A percentile compares a stretch with the other conserved stretches of the same genome.
Evolutionary conservation across 1,140 invertebrate species (phyloP).

Genomic region (Lethrus apterus): DNA sequence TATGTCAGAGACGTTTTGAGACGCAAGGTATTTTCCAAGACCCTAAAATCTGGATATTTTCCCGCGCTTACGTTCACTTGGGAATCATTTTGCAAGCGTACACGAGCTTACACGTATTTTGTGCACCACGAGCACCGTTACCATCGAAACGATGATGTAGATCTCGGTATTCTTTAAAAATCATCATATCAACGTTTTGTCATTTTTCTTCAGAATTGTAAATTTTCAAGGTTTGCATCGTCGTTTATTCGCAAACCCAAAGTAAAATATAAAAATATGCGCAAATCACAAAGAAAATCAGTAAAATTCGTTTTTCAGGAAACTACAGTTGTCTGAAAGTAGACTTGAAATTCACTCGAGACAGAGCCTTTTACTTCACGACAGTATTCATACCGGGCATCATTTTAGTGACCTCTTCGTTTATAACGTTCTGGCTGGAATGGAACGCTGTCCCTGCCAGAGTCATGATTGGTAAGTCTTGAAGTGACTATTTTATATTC

Average conservation of each 20-base stretch:
- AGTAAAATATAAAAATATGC: slow-evolving; percentile 9
- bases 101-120: no score
- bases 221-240: no score
- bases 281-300: slow-evolving; percentile 1
- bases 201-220: no score
- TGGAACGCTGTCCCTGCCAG: slow-evolving; percentile 92
- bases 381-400: slow-evolving; percentile 94
- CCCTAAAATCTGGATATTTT: neutral
- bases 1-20: slow-evolving; percentile 68
- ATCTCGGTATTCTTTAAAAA: no score
- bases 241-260: no score
- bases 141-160: no score
- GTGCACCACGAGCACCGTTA: no score
- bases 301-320: slow-evolving; percentile 52
- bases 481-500: no score
- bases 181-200: no score
- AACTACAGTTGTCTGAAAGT: slow-evolving; percentile 92
- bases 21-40: slow-evolving; percentile 5
- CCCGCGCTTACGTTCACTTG: no score
- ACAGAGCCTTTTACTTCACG: slow-evolving; percentile 92
- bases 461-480: slow-evolving; percentile 78
- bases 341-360: slow-evolving; percentile 83
- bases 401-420: slow-evolving; percentile 89
- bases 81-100: slow-evolving; percentile 11
- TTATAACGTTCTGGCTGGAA: slow-evolving; percentile 89